These are phyloP conservation scores for Mirza zaza DNA, from an alignment of 2,113 vertebrate species.

Conservation along the genomic window DNA sequence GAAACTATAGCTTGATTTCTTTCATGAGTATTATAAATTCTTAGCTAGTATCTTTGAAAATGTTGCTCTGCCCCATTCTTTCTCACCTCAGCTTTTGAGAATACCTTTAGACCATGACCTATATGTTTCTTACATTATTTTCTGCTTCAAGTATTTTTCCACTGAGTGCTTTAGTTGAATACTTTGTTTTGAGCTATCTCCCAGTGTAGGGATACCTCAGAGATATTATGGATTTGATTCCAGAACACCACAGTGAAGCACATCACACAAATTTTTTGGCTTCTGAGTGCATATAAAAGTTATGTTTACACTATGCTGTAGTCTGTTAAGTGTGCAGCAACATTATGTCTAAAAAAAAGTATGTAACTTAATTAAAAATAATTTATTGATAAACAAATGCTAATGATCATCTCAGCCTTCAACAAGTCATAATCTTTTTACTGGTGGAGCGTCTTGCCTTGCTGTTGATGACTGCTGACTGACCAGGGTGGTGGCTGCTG, in stretches of 20 bases:
- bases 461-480: not conserved
- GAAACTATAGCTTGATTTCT: not conserved
- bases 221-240: not conserved
- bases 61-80: not conserved
- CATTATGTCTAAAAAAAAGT: not conserved
- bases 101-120: not conserved
- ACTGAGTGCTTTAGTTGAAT: not conserved
- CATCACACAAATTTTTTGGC: not conserved
- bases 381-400: not conserved
- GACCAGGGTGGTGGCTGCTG: not conserved
- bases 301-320: not conserved
- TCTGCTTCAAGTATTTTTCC: not conserved
- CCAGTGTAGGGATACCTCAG: not conserved
- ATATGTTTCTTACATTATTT: not conserved
- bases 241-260: not conserved
- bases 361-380: not conserved
- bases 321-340: not conserved
- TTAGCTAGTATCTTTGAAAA: not conserved
- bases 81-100: not conserved
- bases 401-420: not conserved
- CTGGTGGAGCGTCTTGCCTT: not conserved
- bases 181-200: not conserved
- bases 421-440: not conserved
- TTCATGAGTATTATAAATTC: not conserved
- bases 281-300: not conserved